Evolutionary conservation across 1,140 invertebrate species (phyloP).

Genomic region (Lordiphosa clarofinis): DNA sequence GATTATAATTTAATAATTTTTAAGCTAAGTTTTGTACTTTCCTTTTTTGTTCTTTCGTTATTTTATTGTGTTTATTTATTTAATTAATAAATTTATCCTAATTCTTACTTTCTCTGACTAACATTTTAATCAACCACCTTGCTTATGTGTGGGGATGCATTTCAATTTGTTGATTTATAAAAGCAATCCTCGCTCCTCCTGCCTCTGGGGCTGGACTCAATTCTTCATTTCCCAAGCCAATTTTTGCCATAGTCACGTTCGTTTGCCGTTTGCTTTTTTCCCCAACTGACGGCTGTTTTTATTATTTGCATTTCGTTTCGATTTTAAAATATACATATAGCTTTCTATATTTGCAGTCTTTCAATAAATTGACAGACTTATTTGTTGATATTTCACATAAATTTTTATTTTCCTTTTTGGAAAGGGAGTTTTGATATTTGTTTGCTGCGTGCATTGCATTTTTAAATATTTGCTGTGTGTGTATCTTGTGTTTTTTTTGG

Average conservation of each 20-base stretch:
- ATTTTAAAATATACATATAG: conserved; percentile 11
- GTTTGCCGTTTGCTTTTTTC: conserved; percentile 3
- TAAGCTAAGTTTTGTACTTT: no score
- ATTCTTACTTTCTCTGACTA: neutral
- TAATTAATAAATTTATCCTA: no score
- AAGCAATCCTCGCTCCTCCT: conserved; percentile 6
- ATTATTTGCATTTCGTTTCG: conserved; percentile 12
- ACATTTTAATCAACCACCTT: neutral
- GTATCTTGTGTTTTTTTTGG: no score
- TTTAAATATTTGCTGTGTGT: neutral
- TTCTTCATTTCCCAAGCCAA: conserved; percentile 9
- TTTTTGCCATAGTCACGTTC: conserved; percentile 11
- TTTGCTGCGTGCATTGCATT: conserved; percentile 9
- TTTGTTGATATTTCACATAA: conserved; percentile 6
- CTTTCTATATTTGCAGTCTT: conserved; percentile 4
- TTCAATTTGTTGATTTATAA: conserved; percentile 10
- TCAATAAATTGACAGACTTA: conserved; percentile 15
- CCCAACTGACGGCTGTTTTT: conserved; percentile 3
- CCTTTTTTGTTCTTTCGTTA: no score
- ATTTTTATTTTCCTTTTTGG: conserved; percentile 8
- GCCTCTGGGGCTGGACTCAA: neutral
- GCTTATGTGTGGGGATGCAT: conserved; percentile 3
- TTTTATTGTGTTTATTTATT: no score
- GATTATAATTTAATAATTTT: no score
- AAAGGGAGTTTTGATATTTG: conserved; percentile 4